Evolutionary conservation across 2,113 vertebrate species (phyloP).

Genomic region (Ursus arctos): DNA sequence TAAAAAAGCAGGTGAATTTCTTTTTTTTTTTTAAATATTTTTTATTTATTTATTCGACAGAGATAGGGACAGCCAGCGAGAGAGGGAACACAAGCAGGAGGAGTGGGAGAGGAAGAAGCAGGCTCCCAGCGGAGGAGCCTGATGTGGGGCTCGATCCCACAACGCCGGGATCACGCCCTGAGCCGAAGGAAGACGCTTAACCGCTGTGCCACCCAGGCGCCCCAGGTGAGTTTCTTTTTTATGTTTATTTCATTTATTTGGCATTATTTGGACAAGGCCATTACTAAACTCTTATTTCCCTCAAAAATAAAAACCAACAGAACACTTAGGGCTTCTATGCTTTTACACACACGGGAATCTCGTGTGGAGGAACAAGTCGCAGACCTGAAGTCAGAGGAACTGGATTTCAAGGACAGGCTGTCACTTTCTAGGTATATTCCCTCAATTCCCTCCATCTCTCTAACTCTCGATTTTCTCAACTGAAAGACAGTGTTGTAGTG

Average conservation of each 20-base stretch:
- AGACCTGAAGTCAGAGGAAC: background rate
- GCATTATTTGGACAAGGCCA: background rate
- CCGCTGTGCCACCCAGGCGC: too few species aligned
- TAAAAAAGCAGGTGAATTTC: background rate
- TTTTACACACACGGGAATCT: background rate
- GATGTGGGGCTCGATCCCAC: too few species aligned
- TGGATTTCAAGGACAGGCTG: background rate
- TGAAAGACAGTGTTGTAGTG: background rate
- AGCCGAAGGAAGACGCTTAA: too few species aligned
- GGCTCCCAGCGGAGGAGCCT: too few species aligned
- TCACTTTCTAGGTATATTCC: too few species aligned
- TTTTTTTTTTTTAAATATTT: background rate
- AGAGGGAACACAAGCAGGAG: too few species aligned
- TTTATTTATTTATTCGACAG: too few species aligned
- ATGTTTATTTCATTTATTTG: background rate
- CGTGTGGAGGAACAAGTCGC: background rate
- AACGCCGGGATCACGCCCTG: too few species aligned
- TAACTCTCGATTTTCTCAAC: background rate
- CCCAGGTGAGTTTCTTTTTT: background rate
- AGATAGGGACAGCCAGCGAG: too few species aligned
- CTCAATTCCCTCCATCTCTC: background rate
- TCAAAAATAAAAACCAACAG: background rate
- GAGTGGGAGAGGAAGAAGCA: too few species aligned
- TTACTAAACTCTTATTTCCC: background rate
- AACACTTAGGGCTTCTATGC: background rate